Base-by-base conservation (phyloP, 2,888 invertebrate genomes). In the Andrena trimmerana region DNA sequence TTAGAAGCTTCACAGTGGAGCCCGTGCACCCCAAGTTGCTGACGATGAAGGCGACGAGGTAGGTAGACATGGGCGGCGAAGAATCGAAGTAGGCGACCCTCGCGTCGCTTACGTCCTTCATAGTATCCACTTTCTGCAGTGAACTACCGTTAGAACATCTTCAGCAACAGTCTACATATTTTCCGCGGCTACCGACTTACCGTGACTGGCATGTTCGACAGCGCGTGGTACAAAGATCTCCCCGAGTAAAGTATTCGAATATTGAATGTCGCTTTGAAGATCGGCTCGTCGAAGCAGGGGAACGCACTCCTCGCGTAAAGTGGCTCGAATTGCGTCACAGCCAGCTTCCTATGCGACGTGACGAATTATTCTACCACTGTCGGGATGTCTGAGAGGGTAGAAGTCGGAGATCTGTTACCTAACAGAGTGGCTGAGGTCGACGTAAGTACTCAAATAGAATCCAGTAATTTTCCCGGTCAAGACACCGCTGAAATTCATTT, bases 401-500 rank as follows among this genome's bases (percentile, higher is more conserved):
- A 16, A 16, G 13, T 7, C 2, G 10, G 67, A 2, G 48, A 42
- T 52, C 2, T 3, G 1, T 36, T 54, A 84, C 84, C 84, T 74
- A 27, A 54, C 7, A 2, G 68, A 67, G 1, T 59, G 29, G 16
- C 63, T 42, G 0, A 42, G 27, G 1, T 84, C 88, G 0, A 60
- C 85, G 86, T 96, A 96, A 1, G 94, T 92, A 80, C 95, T 95
- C 83, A 95, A 93, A 90, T 96, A 96, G 83, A 96, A 95, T 27
- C 96, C 96, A 20, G 95, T 94, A 65, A 95, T 95, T 62, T 94
- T 94, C 60, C 94, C 92, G 1, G 94, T 94, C 63, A 96, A 91
- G 29, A 91, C 94, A 0, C 95, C 95, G 50, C 91, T 91, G 85
- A 95, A 96, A 72, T 94, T 91, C 82, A 95, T 88, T 65, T 77